phyloP scores from a whole-genome alignment of 2,888 invertebrate genomes.

The Ectemnius cavifrons region DNA sequence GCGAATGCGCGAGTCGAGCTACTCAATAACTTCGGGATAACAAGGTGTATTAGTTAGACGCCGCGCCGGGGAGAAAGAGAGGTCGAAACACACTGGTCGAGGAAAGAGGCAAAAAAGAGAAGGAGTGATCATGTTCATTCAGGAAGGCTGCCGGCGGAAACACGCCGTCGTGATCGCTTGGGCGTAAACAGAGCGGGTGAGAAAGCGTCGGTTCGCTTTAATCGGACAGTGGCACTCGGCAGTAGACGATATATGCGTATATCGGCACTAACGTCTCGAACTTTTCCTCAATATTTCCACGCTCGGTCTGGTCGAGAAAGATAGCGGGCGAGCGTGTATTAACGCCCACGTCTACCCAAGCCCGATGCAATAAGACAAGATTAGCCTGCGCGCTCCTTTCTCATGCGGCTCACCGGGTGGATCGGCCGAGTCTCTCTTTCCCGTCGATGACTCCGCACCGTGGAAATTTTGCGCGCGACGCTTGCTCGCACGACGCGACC shows the following conservation, averaged over 20 bases:
- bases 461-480: slow-evolving; percentile 49
- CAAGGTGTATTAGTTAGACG: slow-evolving; percentile 3
- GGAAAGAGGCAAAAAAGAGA: no score
- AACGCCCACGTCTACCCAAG: slow-evolving; percentile 2
- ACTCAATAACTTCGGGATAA: slow-evolving; percentile 7
- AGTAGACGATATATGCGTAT: background rate
- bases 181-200: slow-evolving; percentile 1
- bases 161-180: slow-evolving; percentile 1
- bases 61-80: background rate
- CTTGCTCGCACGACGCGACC: slow-evolving; percentile 17
- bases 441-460: slow-evolving; percentile 38
- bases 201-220: slow-evolving; percentile 17
- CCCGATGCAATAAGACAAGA: slow-evolving; percentile 7
- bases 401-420: background rate
- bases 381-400: slow-evolving; percentile 10
- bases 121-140: background rate
- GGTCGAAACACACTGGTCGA: no score
- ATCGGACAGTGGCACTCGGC: background rate
- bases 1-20: background rate
- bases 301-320: slow-evolving; percentile 2
- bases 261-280: background rate
- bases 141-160: background rate
- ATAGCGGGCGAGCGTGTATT: slow-evolving; percentile 10
- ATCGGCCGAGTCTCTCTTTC: slow-evolving; percentile 37
- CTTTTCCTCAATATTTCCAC: slow-evolving; percentile 9